These are phyloP conservation scores for Acipenser transmontanus DNA, from an alignment of 2,797 vertebrate genomes.

Conservation along the genomic window DNA sequence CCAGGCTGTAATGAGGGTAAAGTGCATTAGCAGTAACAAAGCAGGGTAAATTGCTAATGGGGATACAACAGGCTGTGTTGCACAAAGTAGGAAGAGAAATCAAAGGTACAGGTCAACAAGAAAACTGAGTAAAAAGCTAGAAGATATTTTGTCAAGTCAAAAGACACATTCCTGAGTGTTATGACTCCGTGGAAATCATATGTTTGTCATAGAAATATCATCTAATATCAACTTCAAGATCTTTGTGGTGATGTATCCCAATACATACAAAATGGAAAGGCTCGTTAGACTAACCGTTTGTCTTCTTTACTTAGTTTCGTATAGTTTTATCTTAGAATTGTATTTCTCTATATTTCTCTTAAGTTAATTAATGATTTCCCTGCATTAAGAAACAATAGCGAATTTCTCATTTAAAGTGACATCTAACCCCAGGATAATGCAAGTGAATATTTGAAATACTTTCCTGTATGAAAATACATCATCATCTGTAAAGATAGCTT, in stretches of 20 bases:
- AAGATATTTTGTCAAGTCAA: not conserved
- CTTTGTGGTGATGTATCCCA: too few species aligned
- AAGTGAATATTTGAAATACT: slow-evolving; percentile 15
- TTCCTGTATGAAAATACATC: slow-evolving; percentile 15
- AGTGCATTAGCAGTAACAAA: not conserved
- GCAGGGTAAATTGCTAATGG: not conserved
- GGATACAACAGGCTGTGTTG: not conserved
- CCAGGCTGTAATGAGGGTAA: not conserved
- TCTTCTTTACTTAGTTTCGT: too few species aligned
- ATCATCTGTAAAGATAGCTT: slow-evolving; percentile 23
- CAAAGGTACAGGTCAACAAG: not conserved
- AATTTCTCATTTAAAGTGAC: slow-evolving; percentile 13
- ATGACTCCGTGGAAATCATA: not conserved
- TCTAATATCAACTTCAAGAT: too few species aligned
- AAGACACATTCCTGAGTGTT: not conserved
- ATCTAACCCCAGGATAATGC: slow-evolving; percentile 5
- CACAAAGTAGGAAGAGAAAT: not conserved
- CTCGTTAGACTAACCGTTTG: too few species aligned
- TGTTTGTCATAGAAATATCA: too few species aligned
- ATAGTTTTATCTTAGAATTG: too few species aligned
- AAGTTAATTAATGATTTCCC: too few species aligned
- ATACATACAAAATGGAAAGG: too few species aligned
- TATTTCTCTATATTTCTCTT: too few species aligned
- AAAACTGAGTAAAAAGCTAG: not conserved
- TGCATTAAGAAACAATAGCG: not conserved